Base-by-base conservation (phyloP, 2,113 vertebrate genomes). In the Corvus hawaiiensis region DNA sequence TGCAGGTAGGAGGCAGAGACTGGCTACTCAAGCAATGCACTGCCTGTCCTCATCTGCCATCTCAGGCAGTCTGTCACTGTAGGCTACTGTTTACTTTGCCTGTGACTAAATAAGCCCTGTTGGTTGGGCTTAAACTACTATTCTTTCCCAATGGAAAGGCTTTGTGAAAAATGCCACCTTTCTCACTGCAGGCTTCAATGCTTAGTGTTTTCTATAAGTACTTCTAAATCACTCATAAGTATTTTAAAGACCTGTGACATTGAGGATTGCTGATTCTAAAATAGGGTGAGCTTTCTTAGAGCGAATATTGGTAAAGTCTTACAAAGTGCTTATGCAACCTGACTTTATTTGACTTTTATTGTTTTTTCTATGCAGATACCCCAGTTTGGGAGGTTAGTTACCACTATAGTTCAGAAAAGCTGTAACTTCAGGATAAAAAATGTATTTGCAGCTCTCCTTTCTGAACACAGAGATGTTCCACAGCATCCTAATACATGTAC, bases 1-100 rank as follows among this genome's bases (percentile, higher is more conserved):
- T 78, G 84, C 76, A 94, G 93, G 91, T 77, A 92, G 93, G 95
- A 96, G 95, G 94, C 91, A 94, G 62, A 72, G 81, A 52, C 21
- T 44, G 73, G 73, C 41, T 92, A 64, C 72, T 93, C 44, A 49
- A 43, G 84, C 68, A 89, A 20, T 7, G 13, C 35, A 6, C 13
- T 52, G 61, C 84, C 37, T 94, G 89, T 91, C 91, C 94, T 95
- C 87, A 96, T 59, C 87, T 95, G 94, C 91, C 91, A 39, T 82
- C 81, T 75, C 87, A 73, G 69, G 32, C 91, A 89, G 84, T 87
- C 93, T 93, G 86, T 51, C 86, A 32, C 39, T 37, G 32, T 3
- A 59, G 72, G 68, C 52, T 87, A 39, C 68, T 48, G 30, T 71
- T 94, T 90, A 32, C 64, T 92, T 92, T 85, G 56, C 59, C 59